Percentiles rank a stretch among this genome's conserved stretches.
Evolutionary conservation across 1,140 invertebrate genomes (phyloP).

Genomic region (Bombus polaris): DNA sequence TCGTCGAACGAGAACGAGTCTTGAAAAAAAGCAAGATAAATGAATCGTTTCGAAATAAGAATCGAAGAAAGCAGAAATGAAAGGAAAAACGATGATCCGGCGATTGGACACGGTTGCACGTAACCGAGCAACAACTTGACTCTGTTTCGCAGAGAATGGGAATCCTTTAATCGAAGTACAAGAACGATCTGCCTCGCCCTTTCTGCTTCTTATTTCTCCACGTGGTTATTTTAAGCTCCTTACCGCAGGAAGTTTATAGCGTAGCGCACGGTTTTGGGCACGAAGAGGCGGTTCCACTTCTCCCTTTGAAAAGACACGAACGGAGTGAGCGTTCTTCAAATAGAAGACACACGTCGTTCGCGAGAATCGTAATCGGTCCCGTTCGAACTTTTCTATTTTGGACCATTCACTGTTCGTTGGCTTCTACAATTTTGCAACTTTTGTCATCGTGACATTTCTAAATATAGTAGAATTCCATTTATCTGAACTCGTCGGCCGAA

Average conservation of each 20-base stretch:
- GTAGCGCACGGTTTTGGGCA: constrained; percentile 54
- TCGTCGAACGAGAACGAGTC: background rate
- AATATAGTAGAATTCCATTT: background rate
- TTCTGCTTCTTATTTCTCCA: constrained; percentile 38
- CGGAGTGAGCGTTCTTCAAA: constrained; percentile 34
- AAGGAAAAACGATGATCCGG: background rate
- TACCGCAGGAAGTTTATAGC: constrained; percentile 67
- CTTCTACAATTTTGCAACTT: background rate
- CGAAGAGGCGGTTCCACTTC: constrained; percentile 54
- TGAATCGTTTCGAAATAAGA: background rate
- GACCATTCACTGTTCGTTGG: background rate
- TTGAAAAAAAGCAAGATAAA: background rate
- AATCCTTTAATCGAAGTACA: constrained; percentile 54
- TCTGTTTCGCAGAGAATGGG: background rate
- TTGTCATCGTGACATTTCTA: background rate
- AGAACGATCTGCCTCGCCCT: constrained; percentile 47
- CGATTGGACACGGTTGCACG: background rate
- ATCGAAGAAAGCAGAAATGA: background rate
- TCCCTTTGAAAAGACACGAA: constrained; percentile 46
- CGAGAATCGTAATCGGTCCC: constrained; percentile 4
- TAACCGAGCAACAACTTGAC: constrained; percentile 29
- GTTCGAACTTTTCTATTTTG: constrained; percentile 9
- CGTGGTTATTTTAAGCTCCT: constrained; percentile 62
- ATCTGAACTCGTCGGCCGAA: background rate
- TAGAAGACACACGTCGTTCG: constrained; percentile 34